Base-by-base conservation (phyloP, 2,888 invertebrate species). In the Dexiosoma caninum region DNA sequence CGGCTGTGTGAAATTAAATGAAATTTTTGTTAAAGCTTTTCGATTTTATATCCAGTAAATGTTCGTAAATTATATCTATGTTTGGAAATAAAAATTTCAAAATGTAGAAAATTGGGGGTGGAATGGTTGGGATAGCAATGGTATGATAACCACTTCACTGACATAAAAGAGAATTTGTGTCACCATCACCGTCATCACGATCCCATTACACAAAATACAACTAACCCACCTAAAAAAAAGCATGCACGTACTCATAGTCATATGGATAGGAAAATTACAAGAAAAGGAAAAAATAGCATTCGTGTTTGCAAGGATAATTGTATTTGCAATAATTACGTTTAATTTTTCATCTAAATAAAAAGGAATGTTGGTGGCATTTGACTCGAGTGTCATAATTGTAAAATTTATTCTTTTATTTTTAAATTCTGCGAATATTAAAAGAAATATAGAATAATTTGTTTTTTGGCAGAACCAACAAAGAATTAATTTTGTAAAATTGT, bases 131-230 rank as follows among this genome's bases (percentile, higher is more conserved):
- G 53, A 69, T 62, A 51, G 44, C 30, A 66, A 67, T 55, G 66
- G 40, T 32, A 55, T 77, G 57, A 44, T 62, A 71, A 66, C n/a
- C 49, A 78, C 77, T 70, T 71, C 16, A 71, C 59, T 57, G 57
- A 70, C 70, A 67, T 78, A 75, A 82, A 80, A 75, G 67, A 53
- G 75, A 80, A 82, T 80, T 78, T 78, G 80, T 78, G 82, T 80
- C 82, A 82, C 60, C 80, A 76, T 49, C 80, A 82, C 42, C 75
- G 66, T 55, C 62, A 69, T 60, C 44, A 32, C 7, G 27, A 37
- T 57, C 37, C 35, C n/a, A 12, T 14, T 21, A 14, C 35, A 40
- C 19, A 27, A n/a, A n/a, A 42, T 21, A 42, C 27, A 9, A 12
- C 51, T 51, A 30, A 21, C 40, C 55, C 42, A 40, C n/a, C 53